Base-by-base conservation (phyloP, 2,888 invertebrate species). In the Choreutis nemorana region DNA sequence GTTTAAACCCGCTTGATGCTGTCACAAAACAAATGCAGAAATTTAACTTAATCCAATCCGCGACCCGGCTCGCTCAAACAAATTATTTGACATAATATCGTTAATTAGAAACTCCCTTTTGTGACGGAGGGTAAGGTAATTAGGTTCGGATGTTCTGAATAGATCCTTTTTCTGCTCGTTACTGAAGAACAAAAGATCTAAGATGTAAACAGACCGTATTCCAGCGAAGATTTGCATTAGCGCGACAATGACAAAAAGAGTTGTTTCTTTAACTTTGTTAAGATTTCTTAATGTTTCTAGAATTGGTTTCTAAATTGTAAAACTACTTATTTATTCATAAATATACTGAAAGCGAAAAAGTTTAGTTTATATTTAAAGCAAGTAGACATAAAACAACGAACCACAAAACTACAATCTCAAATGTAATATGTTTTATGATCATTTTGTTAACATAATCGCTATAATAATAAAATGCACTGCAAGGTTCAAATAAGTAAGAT, bases 21-120 rank as follows among this genome's bases (percentile, higher is more conserved):
- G 54, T 59, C 41, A 43, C 46, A 60, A 67, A 63, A 60, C 65
- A 65, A 73, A 65, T 55, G 52, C 47, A 46, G 46, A 50, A 44
- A 42, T 51, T 57, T 62, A 70, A 67, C 66, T 68, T 68, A 75
- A 72, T 77, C 70, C 68, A 64, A 68, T 68, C 66, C 62, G 45
- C 58, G 60, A 55, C 47, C 63, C 51, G 50, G 72, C 62, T 53
- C 70, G 51, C 55, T 73, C 67, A 71, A 77, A 72, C 75, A 72
- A 78, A 77, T 78, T 77, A 77, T 77, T 73, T 77, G 77, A 75
- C 75, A 77, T 78, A 78, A 78, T 77, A 73, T 77, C 70, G 77
- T 77, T 78, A 78, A 77, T 78, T 77, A 77, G 70, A 71, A 72
- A 56, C 71, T 72, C 71, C 68, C 67, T 48, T 75, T 75, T 71